These are phyloP conservation scores for Blastobasis lacticolella DNA, from an alignment of 2,888 invertebrate genomes.

Conservation along the genomic window DNA sequence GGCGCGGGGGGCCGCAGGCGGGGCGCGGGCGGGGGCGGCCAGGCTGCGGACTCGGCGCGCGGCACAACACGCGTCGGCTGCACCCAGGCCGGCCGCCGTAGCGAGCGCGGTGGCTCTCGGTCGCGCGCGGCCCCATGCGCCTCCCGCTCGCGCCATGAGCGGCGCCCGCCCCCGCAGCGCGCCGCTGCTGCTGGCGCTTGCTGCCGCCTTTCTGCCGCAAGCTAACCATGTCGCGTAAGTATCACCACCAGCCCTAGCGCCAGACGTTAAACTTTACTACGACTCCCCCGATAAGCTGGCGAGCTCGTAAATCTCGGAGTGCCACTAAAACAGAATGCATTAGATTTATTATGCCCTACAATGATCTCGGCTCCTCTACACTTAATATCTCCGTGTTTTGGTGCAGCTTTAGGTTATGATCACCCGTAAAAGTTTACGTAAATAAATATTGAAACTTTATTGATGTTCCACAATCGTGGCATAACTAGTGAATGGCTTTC, in stretches of 20 bases:
- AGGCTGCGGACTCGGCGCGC: slow-evolving; percentile 3
- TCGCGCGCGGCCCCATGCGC: slow-evolving; percentile 56
- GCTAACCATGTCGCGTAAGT: slow-evolving; percentile 78
- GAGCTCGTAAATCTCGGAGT: slow-evolving; percentile 31
- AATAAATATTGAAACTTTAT: no score
- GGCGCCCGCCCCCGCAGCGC: slow-evolving; percentile 75
- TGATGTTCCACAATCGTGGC: no score
- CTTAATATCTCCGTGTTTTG: no score
- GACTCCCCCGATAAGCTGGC: slow-evolving; percentile 20
- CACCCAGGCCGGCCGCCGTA: slow-evolving; percentile 47
- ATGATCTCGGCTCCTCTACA: slow-evolving; percentile 1
- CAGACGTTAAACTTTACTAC: slow-evolving; percentile 20
- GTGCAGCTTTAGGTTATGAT: no score
- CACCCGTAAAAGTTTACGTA: no score
- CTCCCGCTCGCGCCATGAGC: slow-evolving; percentile 58
- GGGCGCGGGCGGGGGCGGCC: slow-evolving; percentile 20
- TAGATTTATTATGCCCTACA: slow-evolving; percentile 26
- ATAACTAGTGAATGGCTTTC: no score
- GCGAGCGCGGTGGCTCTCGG: slow-evolving; percentile 26
- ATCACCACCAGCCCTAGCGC: slow-evolving; percentile 14
- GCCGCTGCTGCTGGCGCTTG: slow-evolving; percentile 76
- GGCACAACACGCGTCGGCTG: slow-evolving; percentile 39
- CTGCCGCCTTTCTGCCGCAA: slow-evolving; percentile 73
- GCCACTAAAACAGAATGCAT: slow-evolving; percentile 31
- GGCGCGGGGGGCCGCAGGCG: slow-evolving; percentile 57